phyloP scores from a whole-genome alignment of 1,140 invertebrate species.

The Mercenaria mercenaria region DNA sequence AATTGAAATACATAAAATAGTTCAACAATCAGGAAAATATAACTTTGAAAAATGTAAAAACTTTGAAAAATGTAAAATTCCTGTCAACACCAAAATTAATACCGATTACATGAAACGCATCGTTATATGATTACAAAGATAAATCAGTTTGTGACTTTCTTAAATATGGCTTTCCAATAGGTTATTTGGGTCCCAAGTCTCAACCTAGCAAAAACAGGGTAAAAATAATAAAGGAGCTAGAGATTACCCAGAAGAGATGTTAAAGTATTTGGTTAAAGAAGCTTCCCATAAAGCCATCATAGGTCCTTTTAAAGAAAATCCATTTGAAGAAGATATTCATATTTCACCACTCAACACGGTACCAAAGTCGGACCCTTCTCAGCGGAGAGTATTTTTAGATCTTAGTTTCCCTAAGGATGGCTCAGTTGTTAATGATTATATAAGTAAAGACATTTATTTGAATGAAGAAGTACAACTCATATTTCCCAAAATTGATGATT shows the following conservation, averaged over 20 bases:
- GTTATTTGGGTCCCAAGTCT: neutral
- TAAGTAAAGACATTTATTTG: constrained; percentile 23
- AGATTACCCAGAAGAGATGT: neutral
- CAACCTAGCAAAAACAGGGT: neutral
- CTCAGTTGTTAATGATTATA: constrained; percentile 4
- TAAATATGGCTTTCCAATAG: constrained; percentile 31
- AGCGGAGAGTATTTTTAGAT: constrained; percentile 31
- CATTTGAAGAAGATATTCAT: neutral
- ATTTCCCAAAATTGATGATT: constrained; percentile 35
- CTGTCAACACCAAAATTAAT: neutral
- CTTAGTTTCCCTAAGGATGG: neutral
- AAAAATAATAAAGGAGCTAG: constrained; percentile 51
- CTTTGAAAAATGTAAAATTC: too few species aligned
- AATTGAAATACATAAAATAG: too few species aligned
- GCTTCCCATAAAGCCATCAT: neutral
- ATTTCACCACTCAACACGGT: constrained; percentile 28
- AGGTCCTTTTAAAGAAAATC: neutral
- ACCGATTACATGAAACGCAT: neutral
- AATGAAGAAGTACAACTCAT: neutral
- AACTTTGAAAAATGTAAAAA: too few species aligned
- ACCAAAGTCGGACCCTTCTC: neutral
- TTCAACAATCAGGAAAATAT: too few species aligned
- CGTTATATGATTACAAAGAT: constrained; percentile 1
- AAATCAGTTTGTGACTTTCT: constrained; percentile 3
- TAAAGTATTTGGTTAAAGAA: constrained; percentile 25